Evolutionary conservation across 2,888 invertebrate genomes (phyloP).

Genomic region (Monoplex corrugatus): DNA sequence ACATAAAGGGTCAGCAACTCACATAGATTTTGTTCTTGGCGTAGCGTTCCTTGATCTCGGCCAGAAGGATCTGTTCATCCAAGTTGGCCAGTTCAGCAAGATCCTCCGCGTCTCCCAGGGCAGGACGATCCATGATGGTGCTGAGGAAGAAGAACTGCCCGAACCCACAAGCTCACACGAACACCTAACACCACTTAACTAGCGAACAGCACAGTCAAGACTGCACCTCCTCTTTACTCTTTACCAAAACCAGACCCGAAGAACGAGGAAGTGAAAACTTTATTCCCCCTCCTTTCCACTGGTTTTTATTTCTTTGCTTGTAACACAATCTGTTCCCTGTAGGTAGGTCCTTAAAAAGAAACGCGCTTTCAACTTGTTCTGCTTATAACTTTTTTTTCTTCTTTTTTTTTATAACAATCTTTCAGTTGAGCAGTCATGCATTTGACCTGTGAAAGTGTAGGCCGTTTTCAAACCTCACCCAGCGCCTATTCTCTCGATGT

Average conservation of each 20-base stretch:
- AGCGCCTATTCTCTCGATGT: no score
- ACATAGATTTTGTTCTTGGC: slow-evolving; percentile 75
- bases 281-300: neutral
- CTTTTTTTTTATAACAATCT: no score
- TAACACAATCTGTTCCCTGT: no score
- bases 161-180: neutral
- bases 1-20: slow-evolving; percentile 58
- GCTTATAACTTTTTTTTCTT: no score
- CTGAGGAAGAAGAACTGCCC: no score
- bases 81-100: slow-evolving; percentile 74
- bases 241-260: neutral
- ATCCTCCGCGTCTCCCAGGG: slow-evolving; percentile 73
- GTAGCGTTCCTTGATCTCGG: slow-evolving; percentile 75
- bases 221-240: neutral
- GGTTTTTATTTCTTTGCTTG: neutral
- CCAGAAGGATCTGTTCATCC: slow-evolving; percentile 74
- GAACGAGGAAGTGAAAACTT: neutral
- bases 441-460: no score
- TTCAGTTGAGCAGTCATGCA: no score
- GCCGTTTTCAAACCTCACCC: no score
- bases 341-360: no score
- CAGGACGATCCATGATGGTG: slow-evolving; percentile 64
- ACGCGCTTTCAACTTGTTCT: no score
- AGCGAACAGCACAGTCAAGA: neutral
- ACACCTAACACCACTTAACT: neutral